These are phyloP conservation scores for Salvelinus sp. DNA, from an alignment of 2,113 vertebrate genomes.

Conservation along the genomic window DNA sequence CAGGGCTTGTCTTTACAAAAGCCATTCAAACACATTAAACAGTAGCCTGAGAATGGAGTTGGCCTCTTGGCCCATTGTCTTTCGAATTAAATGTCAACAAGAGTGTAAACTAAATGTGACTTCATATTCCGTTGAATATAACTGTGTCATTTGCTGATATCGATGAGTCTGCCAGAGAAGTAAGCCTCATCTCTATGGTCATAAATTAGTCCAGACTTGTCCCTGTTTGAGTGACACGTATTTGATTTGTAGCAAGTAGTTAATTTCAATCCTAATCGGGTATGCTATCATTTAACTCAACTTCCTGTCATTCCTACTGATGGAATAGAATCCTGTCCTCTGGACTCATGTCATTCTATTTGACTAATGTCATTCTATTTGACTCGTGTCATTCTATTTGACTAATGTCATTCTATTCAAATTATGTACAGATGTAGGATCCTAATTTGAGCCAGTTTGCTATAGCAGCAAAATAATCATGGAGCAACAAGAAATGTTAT, in stretches of 20 bases:
- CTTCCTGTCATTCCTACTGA: constrained; percentile 43
- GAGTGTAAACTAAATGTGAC: constrained; percentile 73
- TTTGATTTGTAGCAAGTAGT: constrained; percentile 73
- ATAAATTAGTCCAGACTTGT: constrained; percentile 68
- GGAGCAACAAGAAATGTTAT: too few species aligned
- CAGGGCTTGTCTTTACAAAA: constrained; percentile 58
- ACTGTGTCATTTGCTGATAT: constrained; percentile 73
- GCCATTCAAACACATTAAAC: constrained; percentile 68
- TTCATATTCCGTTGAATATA: constrained; percentile 71
- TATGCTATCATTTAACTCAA: constrained; percentile 57
- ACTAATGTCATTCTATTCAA: too few species aligned
- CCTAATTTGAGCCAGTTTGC: too few species aligned
- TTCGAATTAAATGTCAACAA: constrained; percentile 73
- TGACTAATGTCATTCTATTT: constrained; percentile 22
- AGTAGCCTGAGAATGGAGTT: constrained; percentile 59
- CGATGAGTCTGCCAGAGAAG: constrained; percentile 58
- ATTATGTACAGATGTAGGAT: too few species aligned
- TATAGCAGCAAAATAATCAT: too few species aligned
- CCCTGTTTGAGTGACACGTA: constrained; percentile 70
- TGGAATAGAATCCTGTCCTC: constrained; percentile 2
- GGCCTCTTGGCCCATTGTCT: constrained; percentile 56
- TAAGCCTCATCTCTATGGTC: constrained; percentile 49
- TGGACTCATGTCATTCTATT: constrained; percentile 46
- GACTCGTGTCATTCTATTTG: too few species aligned
- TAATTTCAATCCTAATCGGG: constrained; percentile 70